Conservation (phyloP, 2,888 invertebrate species). For the Tinea semifulvella region DNA sequence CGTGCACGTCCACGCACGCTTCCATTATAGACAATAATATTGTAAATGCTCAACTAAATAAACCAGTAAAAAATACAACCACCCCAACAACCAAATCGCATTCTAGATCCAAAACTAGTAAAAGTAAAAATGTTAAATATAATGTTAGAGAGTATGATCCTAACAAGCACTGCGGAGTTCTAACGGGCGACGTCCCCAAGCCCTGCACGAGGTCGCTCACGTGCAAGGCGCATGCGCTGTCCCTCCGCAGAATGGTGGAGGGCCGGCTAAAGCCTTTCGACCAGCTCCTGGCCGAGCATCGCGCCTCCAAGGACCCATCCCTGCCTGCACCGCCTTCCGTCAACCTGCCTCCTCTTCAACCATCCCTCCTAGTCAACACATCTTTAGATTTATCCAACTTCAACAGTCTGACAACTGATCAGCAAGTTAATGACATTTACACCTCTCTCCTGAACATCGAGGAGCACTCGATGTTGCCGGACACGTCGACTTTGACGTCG, state of each 20-base stretch:
- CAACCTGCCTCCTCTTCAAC: constrained; percentile 28
- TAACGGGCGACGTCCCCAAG: constrained; percentile 71
- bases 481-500: constrained; percentile 47
- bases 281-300: constrained; percentile 76
- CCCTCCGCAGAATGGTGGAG: constrained; percentile 73
- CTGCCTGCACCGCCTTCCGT: constrained; percentile 23
- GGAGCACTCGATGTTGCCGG: constrained; percentile 40
- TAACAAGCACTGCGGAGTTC: constrained; percentile 84
- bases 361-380: constrained; percentile 48
- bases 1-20: constrained; percentile 29
- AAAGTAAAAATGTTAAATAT: constrained; percentile 55
- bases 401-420: constrained; percentile 45
- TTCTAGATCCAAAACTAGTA: constrained; percentile 41
- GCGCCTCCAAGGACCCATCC: constrained; percentile 68
- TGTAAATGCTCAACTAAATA: constrained; percentile 32
- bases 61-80: constrained; percentile 26
- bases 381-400: constrained; percentile 43
- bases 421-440: constrained; percentile 53
- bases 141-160: constrained; percentile 79
- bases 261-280: constrained; percentile 80
- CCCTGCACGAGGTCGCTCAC: constrained; percentile 85
- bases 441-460: constrained; percentile 44
- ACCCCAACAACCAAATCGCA: constrained; percentile 36
- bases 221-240: constrained; percentile 74
- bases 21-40: constrained; percentile 33